phyloP scores from a whole-genome alignment of 2,797 vertebrate species.

The Pseudotriccus pelzelni region DNA sequence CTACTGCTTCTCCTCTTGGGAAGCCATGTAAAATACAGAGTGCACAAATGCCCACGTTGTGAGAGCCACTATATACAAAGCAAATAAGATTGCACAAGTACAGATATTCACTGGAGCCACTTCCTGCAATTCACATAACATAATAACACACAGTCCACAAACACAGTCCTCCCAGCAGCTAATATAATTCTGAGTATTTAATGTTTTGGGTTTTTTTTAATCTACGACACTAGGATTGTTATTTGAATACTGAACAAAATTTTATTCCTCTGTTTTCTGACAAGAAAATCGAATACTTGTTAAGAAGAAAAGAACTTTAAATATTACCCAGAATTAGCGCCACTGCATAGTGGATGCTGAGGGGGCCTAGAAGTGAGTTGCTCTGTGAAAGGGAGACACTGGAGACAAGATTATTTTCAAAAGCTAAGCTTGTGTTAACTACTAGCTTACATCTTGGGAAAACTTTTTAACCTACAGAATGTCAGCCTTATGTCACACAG shows the following conservation, averaged over 20 bases:
- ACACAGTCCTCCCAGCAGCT: slow-evolving; percentile 11
- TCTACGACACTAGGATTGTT: background rate
- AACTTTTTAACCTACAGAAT: background rate
- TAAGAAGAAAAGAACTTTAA: background rate
- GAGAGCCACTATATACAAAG: slow-evolving; percentile 49
- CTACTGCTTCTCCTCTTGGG: slow-evolving; percentile 70
- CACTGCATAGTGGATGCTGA: background rate
- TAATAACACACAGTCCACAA: slow-evolving; percentile 66
- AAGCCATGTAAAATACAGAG: slow-evolving; percentile 66
- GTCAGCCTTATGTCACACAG: background rate
- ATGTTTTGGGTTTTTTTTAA: background rate
- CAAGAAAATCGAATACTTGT: background rate
- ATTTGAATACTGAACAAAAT: background rate
- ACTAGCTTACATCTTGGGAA: background rate
- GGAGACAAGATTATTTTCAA: background rate
- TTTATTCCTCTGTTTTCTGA: background rate
- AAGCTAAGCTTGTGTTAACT: background rate
- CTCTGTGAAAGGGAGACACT: background rate
- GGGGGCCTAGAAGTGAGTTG: background rate
- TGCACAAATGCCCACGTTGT: slow-evolving; percentile 46
- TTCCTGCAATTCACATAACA: slow-evolving; percentile 49
- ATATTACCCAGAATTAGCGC: background rate
- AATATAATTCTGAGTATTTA: slow-evolving; percentile 11
- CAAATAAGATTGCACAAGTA: slow-evolving; percentile 71
- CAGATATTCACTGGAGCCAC: slow-evolving; percentile 42